Conservation (phyloP, 2,113 vertebrate species). For the Tylochromis polylepis region DNA sequence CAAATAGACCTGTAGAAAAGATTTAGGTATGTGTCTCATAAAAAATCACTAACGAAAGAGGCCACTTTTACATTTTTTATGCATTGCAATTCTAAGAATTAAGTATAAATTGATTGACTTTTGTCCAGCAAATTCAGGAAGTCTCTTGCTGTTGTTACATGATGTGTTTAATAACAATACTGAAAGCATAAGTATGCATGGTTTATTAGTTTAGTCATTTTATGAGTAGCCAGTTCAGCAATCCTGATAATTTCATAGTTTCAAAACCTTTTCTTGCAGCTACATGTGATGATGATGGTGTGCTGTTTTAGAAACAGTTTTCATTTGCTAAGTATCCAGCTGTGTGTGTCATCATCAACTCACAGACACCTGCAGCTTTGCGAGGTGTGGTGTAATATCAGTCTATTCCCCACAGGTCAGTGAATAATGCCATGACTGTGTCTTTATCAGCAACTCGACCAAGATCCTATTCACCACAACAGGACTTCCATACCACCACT, state of each 20-base stretch:
- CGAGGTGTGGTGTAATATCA: neutral
- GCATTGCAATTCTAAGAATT: neutral
- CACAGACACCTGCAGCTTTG: constrained; percentile 9
- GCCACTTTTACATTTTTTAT: neutral
- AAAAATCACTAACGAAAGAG: neutral
- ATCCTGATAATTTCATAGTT: neutral
- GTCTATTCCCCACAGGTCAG: neutral
- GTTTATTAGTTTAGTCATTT: neutral
- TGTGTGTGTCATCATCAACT: constrained; percentile 23
- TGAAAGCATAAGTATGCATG: neutral
- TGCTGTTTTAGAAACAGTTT: neutral
- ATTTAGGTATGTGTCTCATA: neutral
- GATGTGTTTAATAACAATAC: accelerated
- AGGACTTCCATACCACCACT: neutral
- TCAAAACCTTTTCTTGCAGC: neutral
- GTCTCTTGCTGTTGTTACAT: neutral
- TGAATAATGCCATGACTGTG: neutral
- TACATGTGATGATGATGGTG: neutral
- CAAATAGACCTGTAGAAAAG: neutral
- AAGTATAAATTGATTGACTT: neutral
- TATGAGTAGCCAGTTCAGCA: neutral
- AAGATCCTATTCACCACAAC: constrained; percentile 4
- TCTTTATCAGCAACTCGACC: constrained; percentile 12
- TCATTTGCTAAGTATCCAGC: neutral
- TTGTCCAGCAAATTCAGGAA: neutral